Conservation (phyloP, 2,797 vertebrate genomes). For the Mormyrops attenuatus region DNA sequence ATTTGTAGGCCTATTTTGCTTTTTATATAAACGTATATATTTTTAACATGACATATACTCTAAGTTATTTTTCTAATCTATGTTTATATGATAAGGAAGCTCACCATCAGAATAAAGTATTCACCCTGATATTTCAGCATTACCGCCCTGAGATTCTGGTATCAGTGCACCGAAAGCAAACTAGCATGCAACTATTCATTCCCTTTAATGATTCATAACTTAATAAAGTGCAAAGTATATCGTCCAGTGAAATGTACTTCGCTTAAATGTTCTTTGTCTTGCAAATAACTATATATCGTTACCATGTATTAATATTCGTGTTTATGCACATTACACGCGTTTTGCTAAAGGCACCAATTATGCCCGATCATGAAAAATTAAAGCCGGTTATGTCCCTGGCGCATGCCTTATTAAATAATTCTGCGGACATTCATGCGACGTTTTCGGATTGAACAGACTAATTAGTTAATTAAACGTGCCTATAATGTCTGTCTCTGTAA, state of each 20-base stretch:
- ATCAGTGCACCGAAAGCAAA: neutral
- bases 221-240: neutral
- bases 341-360: neutral
- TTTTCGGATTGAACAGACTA: neutral
- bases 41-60: neutral
- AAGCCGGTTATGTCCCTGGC: neutral
- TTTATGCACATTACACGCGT: neutral
- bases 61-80: neutral
- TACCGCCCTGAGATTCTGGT: slow-evolving; percentile 11
- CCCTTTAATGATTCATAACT: neutral
- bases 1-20: neutral
- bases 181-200: neutral
- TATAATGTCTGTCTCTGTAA: neutral
- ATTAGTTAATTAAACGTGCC: neutral
- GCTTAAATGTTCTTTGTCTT: neutral
- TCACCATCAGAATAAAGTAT: neutral
- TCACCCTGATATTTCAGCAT: neutral
- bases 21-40: neutral
- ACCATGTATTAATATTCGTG: neutral
- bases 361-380: neutral
- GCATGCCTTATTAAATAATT: neutral
- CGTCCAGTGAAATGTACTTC: neutral
- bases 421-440: slow-evolving; percentile 2
- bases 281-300: neutral
- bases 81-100: neutral